phyloP scores from a whole-genome alignment of 2,888 invertebrate genomes.

The Drosophila antonietae region DNA sequence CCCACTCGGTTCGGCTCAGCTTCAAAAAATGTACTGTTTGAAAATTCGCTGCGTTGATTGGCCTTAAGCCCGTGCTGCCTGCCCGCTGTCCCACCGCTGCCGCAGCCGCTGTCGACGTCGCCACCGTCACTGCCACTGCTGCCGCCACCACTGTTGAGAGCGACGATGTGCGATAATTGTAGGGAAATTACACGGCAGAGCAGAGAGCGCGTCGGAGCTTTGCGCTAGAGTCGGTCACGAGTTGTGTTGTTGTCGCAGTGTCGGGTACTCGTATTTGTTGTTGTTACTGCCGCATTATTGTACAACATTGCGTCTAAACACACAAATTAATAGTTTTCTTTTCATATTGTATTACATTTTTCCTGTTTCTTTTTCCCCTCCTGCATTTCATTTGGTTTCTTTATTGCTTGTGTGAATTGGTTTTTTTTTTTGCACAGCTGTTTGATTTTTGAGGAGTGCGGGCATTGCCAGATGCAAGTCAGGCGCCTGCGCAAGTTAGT shows the following conservation, averaged over 20 bases:
- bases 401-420: constrained; percentile 6
- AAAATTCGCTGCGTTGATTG: constrained; percentile 76
- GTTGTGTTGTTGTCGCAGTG: constrained; percentile 24
- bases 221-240: constrained; percentile 27
- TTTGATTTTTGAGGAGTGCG: constrained; percentile 21
- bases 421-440: constrained; percentile 39
- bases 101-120: constrained; percentile 27
- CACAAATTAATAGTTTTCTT: constrained; percentile 52
- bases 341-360: constrained; percentile 27
- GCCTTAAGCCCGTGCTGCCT: constrained; percentile 67
- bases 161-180: constrained; percentile 68
- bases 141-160: constrained; percentile 27
- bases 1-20: constrained; percentile 53
- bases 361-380: background rate
- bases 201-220: constrained; percentile 44
- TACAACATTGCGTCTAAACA: constrained; percentile 40
- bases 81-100: constrained; percentile 43
- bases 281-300: constrained; percentile 24
- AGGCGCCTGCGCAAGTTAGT: constrained; percentile 64
- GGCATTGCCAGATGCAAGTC: constrained; percentile 63
- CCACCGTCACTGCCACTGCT: constrained; percentile 6
- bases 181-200: constrained; percentile 68
- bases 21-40: constrained; percentile 76
- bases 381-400: constrained; percentile 16
- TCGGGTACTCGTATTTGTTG: constrained; percentile 5